phyloP scores from a whole-genome alignment of 2,797 vertebrate species.

The Acrossocheilus wenchowensis region DNA sequence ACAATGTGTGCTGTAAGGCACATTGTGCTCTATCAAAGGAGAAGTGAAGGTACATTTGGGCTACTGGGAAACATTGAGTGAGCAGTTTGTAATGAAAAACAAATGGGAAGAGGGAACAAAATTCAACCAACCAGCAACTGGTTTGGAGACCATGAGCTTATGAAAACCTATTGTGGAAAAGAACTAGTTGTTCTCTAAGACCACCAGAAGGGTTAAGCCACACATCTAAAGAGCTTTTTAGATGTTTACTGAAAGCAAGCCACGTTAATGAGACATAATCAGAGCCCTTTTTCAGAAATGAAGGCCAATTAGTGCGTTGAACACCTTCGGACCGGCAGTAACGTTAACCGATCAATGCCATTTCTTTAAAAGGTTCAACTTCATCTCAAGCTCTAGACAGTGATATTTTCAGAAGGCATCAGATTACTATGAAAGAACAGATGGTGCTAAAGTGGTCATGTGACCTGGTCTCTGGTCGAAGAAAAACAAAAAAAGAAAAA shows the following conservation, averaged over 20 bases:
- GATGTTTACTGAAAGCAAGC: conserved; percentile 57
- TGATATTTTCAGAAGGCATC: conserved; percentile 60
- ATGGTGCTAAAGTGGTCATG: conserved; percentile 41
- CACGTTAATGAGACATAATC: conserved; percentile 53
- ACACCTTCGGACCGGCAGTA: conserved; percentile 69
- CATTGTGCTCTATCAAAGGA: conserved; percentile 49
- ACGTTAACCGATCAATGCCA: background rate
- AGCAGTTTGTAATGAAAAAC: conserved; percentile 64
- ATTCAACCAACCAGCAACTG: conserved; percentile 49
- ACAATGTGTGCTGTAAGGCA: conserved; percentile 46
- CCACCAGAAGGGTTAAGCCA: conserved; percentile 50
- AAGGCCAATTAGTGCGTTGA: conserved; percentile 56
- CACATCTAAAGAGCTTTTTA: conserved; percentile 40
- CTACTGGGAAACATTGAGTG: conserved; percentile 62
- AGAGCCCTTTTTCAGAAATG: conserved; percentile 60
- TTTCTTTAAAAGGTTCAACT: conserved; percentile 20
- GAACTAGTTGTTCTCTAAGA: background rate
- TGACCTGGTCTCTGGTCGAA: conserved; percentile 29
- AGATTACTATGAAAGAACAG: conserved; percentile 56
- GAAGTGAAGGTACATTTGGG: conserved; percentile 49
- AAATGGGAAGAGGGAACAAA: conserved; percentile 51
- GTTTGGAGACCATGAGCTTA: conserved; percentile 14
- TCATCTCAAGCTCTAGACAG: conserved; percentile 8
- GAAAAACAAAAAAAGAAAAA: conserved; percentile 33
- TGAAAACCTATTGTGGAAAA: background rate